Evolutionary conservation across 1,140 invertebrate genomes (phyloP).

Genomic region (Ptiloglossa arizonensis): DNA sequence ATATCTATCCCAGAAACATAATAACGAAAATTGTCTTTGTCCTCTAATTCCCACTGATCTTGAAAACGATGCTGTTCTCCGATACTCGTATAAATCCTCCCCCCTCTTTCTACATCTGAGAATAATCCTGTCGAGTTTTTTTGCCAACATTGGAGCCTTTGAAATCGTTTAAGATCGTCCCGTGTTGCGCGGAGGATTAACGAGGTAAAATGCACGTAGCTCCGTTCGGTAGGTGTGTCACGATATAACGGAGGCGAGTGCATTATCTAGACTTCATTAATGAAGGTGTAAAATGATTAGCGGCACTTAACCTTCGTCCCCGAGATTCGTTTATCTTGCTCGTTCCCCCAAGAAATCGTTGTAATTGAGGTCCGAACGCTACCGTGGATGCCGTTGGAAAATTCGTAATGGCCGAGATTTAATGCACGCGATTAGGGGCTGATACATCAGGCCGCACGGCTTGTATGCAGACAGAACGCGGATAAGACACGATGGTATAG

Average conservation of each 20-base stretch:
- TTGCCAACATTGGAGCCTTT: too few species aligned
- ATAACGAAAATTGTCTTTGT: too few species aligned
- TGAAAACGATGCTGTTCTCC: too few species aligned
- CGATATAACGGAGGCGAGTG: background rate
- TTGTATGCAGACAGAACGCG: conserved; percentile 11
- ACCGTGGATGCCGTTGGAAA: conserved; percentile 26
- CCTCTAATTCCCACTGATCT: too few species aligned
- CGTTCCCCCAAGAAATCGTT: background rate
- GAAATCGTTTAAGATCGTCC: too few species aligned
- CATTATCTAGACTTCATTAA: conserved; percentile 5
- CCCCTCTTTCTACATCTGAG: too few species aligned
- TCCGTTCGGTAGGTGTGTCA: background rate
- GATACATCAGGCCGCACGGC: background rate
- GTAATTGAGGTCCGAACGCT: conserved; percentile 1
- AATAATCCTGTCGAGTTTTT: too few species aligned
- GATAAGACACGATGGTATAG: conserved; percentile 29
- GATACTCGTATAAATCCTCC: too few species aligned
- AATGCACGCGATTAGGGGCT: conserved; percentile 10
- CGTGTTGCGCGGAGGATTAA: too few species aligned
- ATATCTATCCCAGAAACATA: too few species aligned
- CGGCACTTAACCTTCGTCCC: background rate
- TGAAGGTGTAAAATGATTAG: conserved; percentile 13
- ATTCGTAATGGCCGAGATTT: conserved; percentile 41
- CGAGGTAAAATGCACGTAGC: background rate
- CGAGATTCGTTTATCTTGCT: background rate